Evolutionary conservation across 2,113 vertebrate genomes (phyloP), one percentile per base, ranked within the genome.

Genomic region (Ochotona curzoniae): DNA sequence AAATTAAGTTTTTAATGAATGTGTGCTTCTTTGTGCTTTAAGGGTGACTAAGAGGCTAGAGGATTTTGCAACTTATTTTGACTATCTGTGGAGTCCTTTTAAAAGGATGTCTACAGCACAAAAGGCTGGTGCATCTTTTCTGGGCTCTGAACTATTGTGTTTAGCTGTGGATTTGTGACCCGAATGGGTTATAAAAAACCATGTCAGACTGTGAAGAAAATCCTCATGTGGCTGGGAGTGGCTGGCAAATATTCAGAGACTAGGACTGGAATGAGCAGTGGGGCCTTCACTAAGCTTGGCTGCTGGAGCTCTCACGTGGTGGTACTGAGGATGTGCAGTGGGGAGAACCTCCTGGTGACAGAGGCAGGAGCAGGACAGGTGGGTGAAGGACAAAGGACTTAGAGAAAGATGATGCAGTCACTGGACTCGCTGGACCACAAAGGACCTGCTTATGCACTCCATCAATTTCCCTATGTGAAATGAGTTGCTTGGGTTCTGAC

Each of bases 1-100:
- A 93, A 87, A 93, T 89, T 67, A 9, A 80, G 1, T 57, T 82
- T 84, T 49, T 94, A 38, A 15, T 57, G 93, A 84, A 49, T n/a
- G 28, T 26, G 35, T 82, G 76, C 78, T 92, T 61, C 64, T 44
- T 89, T 47, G 32, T 83, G 28, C 25, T 93, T 4, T 26, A 35
- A 89, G 83, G 83, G 44, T 20, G 28, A 71, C 84, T 73, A 21
- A 25, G 61, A 21, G 13, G 38, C 4, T 47, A 26, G 20, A 13
- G 75, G 20, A 57, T 47, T 89, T 66, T 84, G 23, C 32, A 75
- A 21, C 10, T 49, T 21, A 80, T 35, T 25, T 54, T 44, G 84
- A 57, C 35, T 61, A 75, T 49, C 74, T 54, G 13, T 8, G 51
- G 60, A 81, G 30, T 11, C 5, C 20, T 74, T 80, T 76, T 25